These are phyloP conservation scores for Acanthurus tractus DNA, from an alignment of 2,797 vertebrate species.

Conservation along the genomic window DNA sequence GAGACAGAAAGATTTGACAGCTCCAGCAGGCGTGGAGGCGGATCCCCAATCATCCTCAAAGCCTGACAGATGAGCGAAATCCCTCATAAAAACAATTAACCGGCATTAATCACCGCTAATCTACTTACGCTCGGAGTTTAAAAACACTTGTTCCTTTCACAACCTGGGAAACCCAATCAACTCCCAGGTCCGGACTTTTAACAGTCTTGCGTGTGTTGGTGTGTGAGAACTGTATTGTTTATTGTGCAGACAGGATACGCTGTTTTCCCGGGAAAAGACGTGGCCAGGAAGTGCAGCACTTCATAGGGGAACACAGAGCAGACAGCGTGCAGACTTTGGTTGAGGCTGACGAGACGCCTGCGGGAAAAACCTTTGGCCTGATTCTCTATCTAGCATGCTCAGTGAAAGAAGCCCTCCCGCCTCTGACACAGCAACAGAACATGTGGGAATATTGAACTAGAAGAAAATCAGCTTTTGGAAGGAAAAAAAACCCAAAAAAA, in stretches of 20 bases:
- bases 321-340: conserved; percentile 61
- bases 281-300: conserved; percentile 81
- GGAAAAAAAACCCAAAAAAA: neutral
- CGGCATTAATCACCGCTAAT: conserved; percentile 40
- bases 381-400: conserved; percentile 63
- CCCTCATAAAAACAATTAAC: conserved; percentile 41
- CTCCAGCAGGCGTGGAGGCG: neutral
- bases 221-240: conserved; percentile 89
- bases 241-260: conserved; percentile 85
- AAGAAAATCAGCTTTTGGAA: conserved; percentile 15
- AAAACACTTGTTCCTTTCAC: conserved; percentile 28
- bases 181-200: conserved; percentile 44
- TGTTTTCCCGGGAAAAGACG: conserved; percentile 86
- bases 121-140: conserved; percentile 27
- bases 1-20: conserved; percentile 49
- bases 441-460: conserved; percentile 39
- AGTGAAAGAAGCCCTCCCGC: conserved; percentile 58
- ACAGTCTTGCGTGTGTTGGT: conserved; percentile 67
- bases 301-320: conserved; percentile 63
- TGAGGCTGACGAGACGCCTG: conserved; percentile 46
- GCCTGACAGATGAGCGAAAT: conserved; percentile 9
- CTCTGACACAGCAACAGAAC: conserved; percentile 24
- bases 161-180: conserved; percentile 67
- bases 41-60: conserved; percentile 17
- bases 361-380: conserved; percentile 72